Evolutionary conservation across 23 tunicate genomes (phyloP).

Genomic region (Botrylloides violaceus): DNA sequence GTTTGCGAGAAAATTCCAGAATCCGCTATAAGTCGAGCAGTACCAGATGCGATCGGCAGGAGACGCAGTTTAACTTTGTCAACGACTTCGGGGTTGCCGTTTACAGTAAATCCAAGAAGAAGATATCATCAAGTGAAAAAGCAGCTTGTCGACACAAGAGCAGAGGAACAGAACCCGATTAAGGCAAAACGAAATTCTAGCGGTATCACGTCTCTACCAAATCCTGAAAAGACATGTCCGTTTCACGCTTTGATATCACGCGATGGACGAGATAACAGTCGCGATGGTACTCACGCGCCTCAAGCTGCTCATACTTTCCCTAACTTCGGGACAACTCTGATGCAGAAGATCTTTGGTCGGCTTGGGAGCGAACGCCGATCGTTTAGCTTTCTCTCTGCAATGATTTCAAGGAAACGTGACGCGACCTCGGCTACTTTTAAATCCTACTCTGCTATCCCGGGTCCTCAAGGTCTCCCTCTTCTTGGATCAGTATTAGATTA

Average conservation of each 20-base stretch:
- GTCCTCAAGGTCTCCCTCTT: constrained; percentile 65
- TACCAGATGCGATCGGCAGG: neutral
- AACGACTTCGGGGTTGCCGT: constrained; percentile 5
- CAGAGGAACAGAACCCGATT: neutral
- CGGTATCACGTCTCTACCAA: neutral
- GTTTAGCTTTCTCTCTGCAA: no score
- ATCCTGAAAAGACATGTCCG: neutral
- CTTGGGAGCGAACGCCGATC: no score
- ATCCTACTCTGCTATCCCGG: constrained; percentile 49
- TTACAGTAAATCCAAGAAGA: neutral
- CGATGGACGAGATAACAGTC: neutral
- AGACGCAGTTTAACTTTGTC: constrained; percentile 9
- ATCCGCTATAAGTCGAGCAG: neutral
- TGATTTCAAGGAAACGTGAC: no score
- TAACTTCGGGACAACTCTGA: neutral
- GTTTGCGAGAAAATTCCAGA: neutral
- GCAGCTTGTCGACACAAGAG: neutral
- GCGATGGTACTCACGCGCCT: neutral
- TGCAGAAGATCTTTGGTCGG: no score
- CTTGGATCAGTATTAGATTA: constrained; percentile 77
- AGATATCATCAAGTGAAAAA: neutral
- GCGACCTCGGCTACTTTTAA: no score
- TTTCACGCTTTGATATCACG: neutral
- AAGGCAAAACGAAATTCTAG: neutral
- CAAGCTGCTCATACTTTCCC: neutral